phyloP scores from a whole-genome alignment of 2,113 vertebrate species.

The Charadrius vociferus region DNA sequence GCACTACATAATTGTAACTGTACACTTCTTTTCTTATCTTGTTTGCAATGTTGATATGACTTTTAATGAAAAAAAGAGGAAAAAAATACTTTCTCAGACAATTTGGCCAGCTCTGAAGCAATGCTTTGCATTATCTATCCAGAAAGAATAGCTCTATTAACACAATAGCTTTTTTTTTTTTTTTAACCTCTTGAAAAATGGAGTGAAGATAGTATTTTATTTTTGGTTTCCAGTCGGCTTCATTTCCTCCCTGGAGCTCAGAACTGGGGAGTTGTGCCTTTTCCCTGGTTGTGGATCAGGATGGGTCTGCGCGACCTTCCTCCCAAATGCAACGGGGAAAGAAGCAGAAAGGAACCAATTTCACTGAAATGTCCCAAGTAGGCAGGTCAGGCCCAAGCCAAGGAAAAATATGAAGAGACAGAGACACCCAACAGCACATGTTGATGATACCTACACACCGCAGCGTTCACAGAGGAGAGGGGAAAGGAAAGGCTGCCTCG shows the following conservation, averaged over 20 bases:
- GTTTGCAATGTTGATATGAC: constrained; percentile 41
- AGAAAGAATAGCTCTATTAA: constrained; percentile 18
- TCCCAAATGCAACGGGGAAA: neutral
- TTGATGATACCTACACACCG: neutral
- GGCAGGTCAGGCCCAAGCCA: neutral
- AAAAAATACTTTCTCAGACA: neutral
- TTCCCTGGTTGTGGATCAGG: neutral
- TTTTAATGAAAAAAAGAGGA: constrained; percentile 19
- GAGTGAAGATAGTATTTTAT: constrained; percentile 11
- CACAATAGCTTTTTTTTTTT: neutral
- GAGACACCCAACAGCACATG: neutral
- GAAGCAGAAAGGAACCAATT: neutral
- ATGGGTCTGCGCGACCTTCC: neutral
- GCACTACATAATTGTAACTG: constrained; percentile 39
- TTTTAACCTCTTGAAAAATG: neutral
- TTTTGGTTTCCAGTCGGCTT: neutral
- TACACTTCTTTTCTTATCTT: constrained; percentile 55
- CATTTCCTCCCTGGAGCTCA: neutral
- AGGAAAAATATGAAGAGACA: neutral
- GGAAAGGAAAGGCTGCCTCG: neutral
- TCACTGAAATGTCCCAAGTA: neutral
- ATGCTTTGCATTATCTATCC: constrained; percentile 45
- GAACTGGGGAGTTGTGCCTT: neutral
- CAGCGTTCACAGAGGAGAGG: neutral
- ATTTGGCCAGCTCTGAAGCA: constrained; percentile 22